Base-by-base conservation (phyloP, 2,888 invertebrate species). In the Euphydryas editha region DNA sequence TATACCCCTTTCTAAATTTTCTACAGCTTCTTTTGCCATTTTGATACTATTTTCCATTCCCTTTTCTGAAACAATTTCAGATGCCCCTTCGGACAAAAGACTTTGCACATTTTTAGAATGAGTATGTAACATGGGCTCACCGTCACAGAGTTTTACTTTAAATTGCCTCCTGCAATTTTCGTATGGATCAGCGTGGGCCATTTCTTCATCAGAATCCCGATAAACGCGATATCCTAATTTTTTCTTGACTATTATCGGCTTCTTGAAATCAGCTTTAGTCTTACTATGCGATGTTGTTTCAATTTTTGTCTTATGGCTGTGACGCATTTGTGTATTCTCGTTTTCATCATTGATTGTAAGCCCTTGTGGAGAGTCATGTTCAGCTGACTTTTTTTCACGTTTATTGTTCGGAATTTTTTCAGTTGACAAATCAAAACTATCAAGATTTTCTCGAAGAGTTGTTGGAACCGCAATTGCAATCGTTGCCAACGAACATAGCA, bases 21-120 rank as follows among this genome's bases (percentile, higher is more conserved):
- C 86, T n/a, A 91, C 84, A 1, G 90, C 90, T 79, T 86, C 86
- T 70, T 87, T 89, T 17, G 90, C 91, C 78, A 86, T 81, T 65
- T 81, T 80, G 61, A 91, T 84, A 66, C 83, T 90, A n/a, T 82
- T 78, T 72, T 87, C 83, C 76, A 91, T 82, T 55, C 88, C 85
- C 42, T 80, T 81, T 65, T 86, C 83, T 1, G 80, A 75, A 42
- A 77, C 72, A 46, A 77, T 73, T 18, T 72, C 72, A 6, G 77
- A 67, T 6, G 59, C 69, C 13, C 76, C 75, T 63, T 80, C 80
- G 20, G 75, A 73, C 0, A 68, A 69, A 20, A 82, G 66, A 49
- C 74, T 76, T 56, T 70, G 79, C 69, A 78, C 70, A 59, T 76
- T 74, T 10, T 80, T 76, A 20, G 69, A 73, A 3, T 79, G 70